These are phyloP conservation scores for Coregonus clupeaformis DNA, from an alignment of 2,113 vertebrate genomes.

Conservation along the genomic window DNA sequence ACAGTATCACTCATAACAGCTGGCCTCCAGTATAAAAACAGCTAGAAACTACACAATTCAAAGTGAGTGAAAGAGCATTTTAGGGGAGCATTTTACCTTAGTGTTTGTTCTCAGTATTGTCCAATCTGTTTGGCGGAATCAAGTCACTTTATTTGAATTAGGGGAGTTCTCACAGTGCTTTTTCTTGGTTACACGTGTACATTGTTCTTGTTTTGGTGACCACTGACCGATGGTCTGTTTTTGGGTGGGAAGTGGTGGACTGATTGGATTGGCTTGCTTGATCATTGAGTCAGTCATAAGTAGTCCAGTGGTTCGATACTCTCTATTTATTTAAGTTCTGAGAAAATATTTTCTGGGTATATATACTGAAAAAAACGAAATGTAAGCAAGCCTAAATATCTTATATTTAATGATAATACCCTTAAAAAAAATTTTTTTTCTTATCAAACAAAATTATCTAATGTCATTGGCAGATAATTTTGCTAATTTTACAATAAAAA, in stretches of 20 bases:
- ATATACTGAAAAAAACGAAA: not conserved
- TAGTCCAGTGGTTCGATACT: not conserved
- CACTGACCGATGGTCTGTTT: not conserved
- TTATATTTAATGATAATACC: too few relatives aligned
- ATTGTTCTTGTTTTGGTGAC: not conserved
- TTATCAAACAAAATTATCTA: too few relatives aligned
- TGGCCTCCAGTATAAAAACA: not conserved
- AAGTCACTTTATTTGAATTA: not conserved
- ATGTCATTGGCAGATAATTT: too few relatives aligned
- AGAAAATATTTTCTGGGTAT: not conserved
- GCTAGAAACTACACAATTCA: not conserved
- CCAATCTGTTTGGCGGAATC: not conserved
- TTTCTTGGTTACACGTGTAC: not conserved
- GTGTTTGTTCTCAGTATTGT: not conserved
- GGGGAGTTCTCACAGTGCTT: not conserved
- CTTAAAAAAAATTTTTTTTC: too few relatives aligned
- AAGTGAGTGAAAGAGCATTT: not conserved
- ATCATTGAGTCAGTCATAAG: not conserved
- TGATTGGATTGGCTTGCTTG: not conserved
- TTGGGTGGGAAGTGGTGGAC: not conserved
- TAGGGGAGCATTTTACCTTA: not conserved
- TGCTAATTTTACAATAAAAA: too few relatives aligned
- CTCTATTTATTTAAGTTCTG: not conserved
- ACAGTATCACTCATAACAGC: not conserved
- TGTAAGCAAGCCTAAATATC: too few relatives aligned